Evolutionary conservation across 1,140 invertebrate genomes (phyloP).

Genomic region (Halyomorpha halys): DNA sequence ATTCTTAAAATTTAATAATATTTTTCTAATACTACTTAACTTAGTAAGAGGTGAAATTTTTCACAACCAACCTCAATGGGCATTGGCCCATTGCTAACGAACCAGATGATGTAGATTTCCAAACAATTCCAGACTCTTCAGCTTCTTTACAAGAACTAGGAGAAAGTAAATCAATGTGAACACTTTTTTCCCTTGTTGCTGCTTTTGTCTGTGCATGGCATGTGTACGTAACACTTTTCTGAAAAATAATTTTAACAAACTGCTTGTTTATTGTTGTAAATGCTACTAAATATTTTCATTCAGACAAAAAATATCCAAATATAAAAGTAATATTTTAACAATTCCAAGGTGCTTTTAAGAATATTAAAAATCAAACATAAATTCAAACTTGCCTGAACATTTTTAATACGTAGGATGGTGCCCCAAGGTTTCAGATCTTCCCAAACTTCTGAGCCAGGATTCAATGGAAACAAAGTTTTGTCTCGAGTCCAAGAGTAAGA

Average conservation of each 20-base stretch:
- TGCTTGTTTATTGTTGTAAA: background rate
- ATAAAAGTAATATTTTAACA: too few species aligned
- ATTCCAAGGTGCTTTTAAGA: too few species aligned
- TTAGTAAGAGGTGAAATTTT: background rate
- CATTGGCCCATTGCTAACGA: background rate
- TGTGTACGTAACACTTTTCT: conserved; percentile 52
- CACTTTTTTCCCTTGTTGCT: conserved; percentile 44
- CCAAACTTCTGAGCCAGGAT: conserved; percentile 60
- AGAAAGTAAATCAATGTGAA: conserved; percentile 51
- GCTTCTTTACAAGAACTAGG: conserved; percentile 34
- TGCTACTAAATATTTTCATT: too few species aligned
- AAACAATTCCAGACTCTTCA: background rate
- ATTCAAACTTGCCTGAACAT: conserved; percentile 27
- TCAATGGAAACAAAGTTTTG: conserved; percentile 54
- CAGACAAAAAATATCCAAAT: too few species aligned
- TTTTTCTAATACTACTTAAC: too few species aligned
- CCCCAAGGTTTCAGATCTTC: conserved; percentile 44
- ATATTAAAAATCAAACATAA: too few species aligned
- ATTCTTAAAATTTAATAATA: too few species aligned
- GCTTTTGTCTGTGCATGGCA: conserved; percentile 46
- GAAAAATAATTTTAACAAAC: conserved; percentile 25
- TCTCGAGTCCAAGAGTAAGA: conserved; percentile 73
- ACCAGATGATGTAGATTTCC: background rate
- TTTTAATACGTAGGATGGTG: conserved; percentile 26
- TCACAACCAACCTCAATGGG: conserved; percentile 1